Evolutionary conservation across 2,113 vertebrate genomes (phyloP).

Genomic region (Nothocercus julius): DNA sequence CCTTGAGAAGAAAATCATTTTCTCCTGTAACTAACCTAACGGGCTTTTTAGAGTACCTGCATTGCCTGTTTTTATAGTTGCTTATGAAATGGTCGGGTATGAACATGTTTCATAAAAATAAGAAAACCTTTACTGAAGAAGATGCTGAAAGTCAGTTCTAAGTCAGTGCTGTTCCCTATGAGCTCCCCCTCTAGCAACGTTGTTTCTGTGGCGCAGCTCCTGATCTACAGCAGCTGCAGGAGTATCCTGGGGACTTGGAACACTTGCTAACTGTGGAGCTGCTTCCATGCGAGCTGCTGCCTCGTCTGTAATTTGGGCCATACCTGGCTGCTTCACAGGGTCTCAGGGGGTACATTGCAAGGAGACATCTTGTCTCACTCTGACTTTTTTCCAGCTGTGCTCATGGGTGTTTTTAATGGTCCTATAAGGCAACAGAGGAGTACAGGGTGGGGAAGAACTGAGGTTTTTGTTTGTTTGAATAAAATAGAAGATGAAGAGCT

Average conservation of each 20-base stretch:
- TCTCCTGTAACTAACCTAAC: background rate
- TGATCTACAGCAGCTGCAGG: background rate
- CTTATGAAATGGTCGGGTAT: background rate
- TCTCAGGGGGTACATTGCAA: background rate
- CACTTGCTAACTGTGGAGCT: background rate
- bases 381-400: background rate
- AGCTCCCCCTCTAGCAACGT: background rate
- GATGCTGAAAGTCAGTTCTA: background rate
- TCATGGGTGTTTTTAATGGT: background rate
- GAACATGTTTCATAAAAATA: background rate
- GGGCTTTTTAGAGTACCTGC: background rate
- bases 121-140: background rate
- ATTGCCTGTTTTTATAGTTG: background rate
- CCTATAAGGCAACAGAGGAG: background rate
- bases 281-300: background rate
- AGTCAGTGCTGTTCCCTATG: background rate
- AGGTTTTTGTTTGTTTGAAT: background rate
- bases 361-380: background rate
- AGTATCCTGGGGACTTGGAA: background rate
- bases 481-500: background rate
- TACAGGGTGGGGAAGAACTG: background rate
- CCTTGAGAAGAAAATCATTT: background rate
- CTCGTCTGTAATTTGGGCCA: background rate
- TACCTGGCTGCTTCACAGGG: background rate
- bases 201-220: background rate